These are phyloP conservation scores for Cantharis rufa DNA, from an alignment of 2,888 invertebrate genomes.

Conservation along the genomic window DNA sequence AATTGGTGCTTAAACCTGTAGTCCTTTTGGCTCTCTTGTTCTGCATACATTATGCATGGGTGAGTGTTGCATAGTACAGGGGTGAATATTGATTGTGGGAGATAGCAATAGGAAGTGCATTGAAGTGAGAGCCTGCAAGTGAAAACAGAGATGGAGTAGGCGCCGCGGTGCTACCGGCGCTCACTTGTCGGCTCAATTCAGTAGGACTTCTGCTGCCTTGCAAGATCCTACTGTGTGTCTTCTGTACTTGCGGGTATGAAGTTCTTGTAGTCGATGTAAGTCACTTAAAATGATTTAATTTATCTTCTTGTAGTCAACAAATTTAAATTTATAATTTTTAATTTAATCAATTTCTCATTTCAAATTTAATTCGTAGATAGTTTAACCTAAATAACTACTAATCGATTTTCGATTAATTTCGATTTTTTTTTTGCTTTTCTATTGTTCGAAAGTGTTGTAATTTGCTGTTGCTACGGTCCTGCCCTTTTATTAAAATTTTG, in stretches of 20 bases:
- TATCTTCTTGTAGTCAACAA: background rate
- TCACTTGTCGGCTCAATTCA: conserved; percentile 30
- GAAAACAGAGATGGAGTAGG: conserved; percentile 20
- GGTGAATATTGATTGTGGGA: conserved; percentile 29
- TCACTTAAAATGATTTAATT: background rate
- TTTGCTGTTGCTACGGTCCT: background rate
- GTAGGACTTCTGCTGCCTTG: conserved; percentile 29
- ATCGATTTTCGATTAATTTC: background rate
- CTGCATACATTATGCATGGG: conserved; percentile 22
- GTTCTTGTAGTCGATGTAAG: background rate
- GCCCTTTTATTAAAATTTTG: background rate
- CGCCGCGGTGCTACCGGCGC: conserved; percentile 36
- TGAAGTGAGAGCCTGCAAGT: conserved; percentile 14
- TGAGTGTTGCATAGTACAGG: conserved; percentile 25
- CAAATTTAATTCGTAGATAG: background rate
- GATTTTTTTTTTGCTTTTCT: background rate
- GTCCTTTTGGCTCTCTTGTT: conserved; percentile 7
- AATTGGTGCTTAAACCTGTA: conserved; percentile 15
- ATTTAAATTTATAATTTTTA: background rate
- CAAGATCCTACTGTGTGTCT: conserved; percentile 10
- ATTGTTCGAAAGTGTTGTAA: background rate
- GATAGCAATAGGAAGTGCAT: conserved; percentile 28
- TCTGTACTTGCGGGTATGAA: background rate
- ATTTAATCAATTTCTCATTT: background rate
- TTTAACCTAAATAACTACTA: background rate